Conservation (phyloP, 1,140 invertebrate genomes). For the Heliothis subflexa region DNA sequence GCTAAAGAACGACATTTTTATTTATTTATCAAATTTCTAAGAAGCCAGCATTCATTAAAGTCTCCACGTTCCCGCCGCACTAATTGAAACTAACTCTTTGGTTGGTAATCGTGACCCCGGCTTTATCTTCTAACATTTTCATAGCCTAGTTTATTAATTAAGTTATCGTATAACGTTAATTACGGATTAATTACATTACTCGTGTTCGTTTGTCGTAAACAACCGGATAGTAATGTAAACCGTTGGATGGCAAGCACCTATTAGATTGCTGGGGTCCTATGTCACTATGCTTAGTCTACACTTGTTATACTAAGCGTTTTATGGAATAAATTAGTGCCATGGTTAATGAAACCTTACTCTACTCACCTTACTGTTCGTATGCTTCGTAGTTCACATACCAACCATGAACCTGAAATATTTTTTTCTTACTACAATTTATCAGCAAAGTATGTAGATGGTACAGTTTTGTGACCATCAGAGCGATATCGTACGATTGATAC, state of each 20-base stretch:
- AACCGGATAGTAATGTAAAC: neutral
- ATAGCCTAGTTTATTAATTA: conserved; percentile 41
- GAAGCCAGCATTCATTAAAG: conserved; percentile 28
- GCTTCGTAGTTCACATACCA: too few relatives aligned
- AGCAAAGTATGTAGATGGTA: too few relatives aligned
- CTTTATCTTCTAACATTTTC: conserved; percentile 31
- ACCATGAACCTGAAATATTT: too few relatives aligned
- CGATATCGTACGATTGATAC: conserved; percentile 21
- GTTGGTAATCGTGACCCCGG: conserved; percentile 32
- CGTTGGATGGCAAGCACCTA: neutral
- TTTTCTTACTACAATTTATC: too few relatives aligned
- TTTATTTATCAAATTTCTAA: conserved; percentile 40
- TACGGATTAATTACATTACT: conserved; percentile 42
- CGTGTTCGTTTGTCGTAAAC: conserved; percentile 28
- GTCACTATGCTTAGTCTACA: neutral
- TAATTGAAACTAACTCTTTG: conserved; percentile 37
- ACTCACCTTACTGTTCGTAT: too few relatives aligned
- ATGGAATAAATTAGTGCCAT: too few relatives aligned
- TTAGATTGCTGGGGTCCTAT: neutral
- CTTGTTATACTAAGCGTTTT: too few relatives aligned
- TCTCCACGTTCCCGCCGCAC: conserved; percentile 21
- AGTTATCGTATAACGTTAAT: conserved; percentile 28
- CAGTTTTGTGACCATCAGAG: neutral
- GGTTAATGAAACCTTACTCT: too few relatives aligned
- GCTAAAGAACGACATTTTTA: neutral